phyloP scores from a whole-genome alignment of 2,888 invertebrate genomes.

The Lysandra coridon region DNA sequence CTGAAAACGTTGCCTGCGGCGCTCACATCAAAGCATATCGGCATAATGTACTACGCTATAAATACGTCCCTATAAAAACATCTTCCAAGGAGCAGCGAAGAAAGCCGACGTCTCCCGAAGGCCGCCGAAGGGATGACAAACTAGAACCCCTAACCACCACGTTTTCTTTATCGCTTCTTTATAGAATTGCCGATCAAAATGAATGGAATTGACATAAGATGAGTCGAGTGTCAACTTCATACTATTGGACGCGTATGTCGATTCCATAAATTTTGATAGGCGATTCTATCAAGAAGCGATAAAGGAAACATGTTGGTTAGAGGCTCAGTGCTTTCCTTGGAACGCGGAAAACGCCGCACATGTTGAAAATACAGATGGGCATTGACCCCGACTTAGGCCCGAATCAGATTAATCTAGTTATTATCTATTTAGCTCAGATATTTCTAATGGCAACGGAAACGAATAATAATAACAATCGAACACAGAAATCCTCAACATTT shows the following conservation, averaged over 20 bases:
- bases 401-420: constrained; percentile 72
- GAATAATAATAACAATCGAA: not conserved
- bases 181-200: no score
- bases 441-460: constrained; percentile 37
- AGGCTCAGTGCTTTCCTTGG: constrained; percentile 66
- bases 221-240: no score
- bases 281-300: no score
- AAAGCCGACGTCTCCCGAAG: constrained; percentile 61
- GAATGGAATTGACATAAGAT: no score
- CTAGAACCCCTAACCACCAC: constrained; percentile 30
- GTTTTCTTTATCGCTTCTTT: no score
- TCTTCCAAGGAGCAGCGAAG: constrained; percentile 47
- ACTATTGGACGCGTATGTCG: no score
- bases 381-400: constrained; percentile 73
- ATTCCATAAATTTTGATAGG: no score
- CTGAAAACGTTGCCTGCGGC: constrained; percentile 24
- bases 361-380: constrained; percentile 79
- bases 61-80: constrained; percentile 38
- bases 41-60: constrained; percentile 38
- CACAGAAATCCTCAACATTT: not conserved
- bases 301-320: no score
- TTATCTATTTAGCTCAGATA: constrained; percentile 48
- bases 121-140: constrained; percentile 71
- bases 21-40: constrained; percentile 25
- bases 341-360: constrained; percentile 80